Evolutionary conservation across 2,113 vertebrate genomes (phyloP).

Genomic region (Paracanthobrama guichenoti): DNA sequence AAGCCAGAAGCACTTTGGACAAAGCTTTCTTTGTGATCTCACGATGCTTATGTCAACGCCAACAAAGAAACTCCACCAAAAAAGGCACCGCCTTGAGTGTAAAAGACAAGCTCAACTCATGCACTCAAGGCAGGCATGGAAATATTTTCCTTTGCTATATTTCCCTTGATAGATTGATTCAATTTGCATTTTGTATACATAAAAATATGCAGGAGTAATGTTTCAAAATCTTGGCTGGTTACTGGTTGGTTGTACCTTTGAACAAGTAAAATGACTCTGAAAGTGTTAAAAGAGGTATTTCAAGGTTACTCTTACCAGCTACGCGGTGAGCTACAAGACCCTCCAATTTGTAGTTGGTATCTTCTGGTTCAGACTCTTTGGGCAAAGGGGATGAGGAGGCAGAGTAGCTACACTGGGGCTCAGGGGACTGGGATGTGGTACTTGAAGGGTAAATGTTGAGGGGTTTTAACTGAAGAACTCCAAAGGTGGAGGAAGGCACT

Average conservation of each 20-base stretch:
- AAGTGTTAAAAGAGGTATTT: not conserved
- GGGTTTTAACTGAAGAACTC: slow-evolving; percentile 72
- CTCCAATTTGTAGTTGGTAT: slow-evolving; percentile 84
- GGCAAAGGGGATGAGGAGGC: slow-evolving; percentile 75
- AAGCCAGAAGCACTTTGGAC: slow-evolving; percentile 50
- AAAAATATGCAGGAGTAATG: not conserved
- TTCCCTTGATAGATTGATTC: not conserved
- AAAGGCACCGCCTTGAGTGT: slow-evolving; percentile 32
- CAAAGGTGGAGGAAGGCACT: slow-evolving; percentile 38
- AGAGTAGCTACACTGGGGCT: slow-evolving; percentile 56
- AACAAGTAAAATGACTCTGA: not conserved
- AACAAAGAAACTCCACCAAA: slow-evolving; percentile 46
- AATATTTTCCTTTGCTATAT: not conserved
- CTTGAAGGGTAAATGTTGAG: slow-evolving; percentile 69
- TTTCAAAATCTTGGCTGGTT: not conserved
- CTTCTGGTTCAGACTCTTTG: slow-evolving; percentile 78
- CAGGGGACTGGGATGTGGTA: slow-evolving; percentile 59
- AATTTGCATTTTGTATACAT: not conserved
- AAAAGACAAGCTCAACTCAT: slow-evolving; percentile 17
- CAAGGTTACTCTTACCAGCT: slow-evolving; percentile 82
- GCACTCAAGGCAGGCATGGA: not conserved
- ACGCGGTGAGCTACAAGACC: slow-evolving; percentile 94
- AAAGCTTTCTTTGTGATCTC: slow-evolving; percentile 61
- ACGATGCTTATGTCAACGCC: slow-evolving; percentile 48
- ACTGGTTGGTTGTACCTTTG: not conserved